Evolutionary conservation across 2,113 vertebrate species (phyloP), one percentile per base, ranked within the genome.

Genomic region (Ploceus nigricollis): DNA sequence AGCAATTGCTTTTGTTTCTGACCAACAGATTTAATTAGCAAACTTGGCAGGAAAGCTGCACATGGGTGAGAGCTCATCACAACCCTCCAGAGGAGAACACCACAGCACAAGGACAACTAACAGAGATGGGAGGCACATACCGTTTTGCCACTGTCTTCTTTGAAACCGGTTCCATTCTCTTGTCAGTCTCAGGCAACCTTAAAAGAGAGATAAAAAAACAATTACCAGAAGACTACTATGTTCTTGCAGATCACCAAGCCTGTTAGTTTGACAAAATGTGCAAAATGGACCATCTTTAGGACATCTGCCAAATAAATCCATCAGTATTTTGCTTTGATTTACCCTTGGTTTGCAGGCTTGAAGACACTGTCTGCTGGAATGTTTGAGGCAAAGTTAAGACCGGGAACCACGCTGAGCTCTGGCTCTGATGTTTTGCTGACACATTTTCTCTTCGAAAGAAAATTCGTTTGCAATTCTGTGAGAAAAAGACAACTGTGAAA

Each of bases 261-360:
- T 13, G 18, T 48, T 40, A 42, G 42, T 24, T 17, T 39, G n/a
- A 75, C 31, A 68, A 57, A 51, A 33, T 5, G 31, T 30, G 30
- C 45, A 88, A 48, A 82, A 70, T 2, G 45, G 69, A 15, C 31
- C 15, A 19, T 7, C 23, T 57, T 57, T 37, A 80, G 48, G 61
- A 42, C 40, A 37, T n/a, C 33, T 60, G 18, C 47, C 70, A 68
- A 77, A 27, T 15, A 76, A 82, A 83, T 5, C 28, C 45, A 48
- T 58, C 12, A 6, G 0, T 58, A 44, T n/a, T 90, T 88, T 47
- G 17, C 37, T 63, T n/a, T 17, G 8, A 11, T 89, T 94, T 97
- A 97, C 97, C 97, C 94, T 25, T 84, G 77, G 45, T 93, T 97
- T 77, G 87, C 65, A 48, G 70, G 89, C 96, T 97, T 98, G 54